Percentiles rank a stretch among this genome's conserved stretches.
Conservation (phyloP, 2,888 invertebrate species). For the Reticulitermes lucifugus region DNA sequence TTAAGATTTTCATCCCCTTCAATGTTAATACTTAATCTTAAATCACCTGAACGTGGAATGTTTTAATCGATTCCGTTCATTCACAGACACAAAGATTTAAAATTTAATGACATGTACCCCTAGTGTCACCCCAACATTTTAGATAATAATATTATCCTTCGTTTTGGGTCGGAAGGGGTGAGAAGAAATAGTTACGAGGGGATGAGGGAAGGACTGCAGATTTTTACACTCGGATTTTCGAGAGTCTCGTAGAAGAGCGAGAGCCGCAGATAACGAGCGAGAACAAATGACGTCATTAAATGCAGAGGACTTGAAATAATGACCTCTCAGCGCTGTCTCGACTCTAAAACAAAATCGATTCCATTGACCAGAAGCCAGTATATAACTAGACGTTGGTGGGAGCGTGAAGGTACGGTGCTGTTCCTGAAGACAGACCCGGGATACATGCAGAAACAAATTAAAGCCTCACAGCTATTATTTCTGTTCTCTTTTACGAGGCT, state of each 20-base stretch:
- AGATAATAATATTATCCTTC: conserved; percentile 24
- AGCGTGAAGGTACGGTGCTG: no score
- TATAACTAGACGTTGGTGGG: conserved; percentile 7
- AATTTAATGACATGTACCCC: conserved; percentile 22
- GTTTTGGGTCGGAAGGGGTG: conserved; percentile 2
- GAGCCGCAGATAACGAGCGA: conserved; percentile 45
- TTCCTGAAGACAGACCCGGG: no score
- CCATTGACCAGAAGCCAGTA: conserved; percentile 44
- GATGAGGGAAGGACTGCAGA: not conserved
- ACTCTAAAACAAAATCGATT: conserved; percentile 47
- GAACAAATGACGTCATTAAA: conserved; percentile 53
- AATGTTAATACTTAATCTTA: not conserved
- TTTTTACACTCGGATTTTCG: conserved; percentile 40
- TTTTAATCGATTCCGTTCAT: conserved; percentile 32
- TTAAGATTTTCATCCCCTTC: not conserved
- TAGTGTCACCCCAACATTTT: conserved; percentile 28
- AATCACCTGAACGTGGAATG: not conserved
- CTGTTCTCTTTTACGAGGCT: no score
- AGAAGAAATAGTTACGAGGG: conserved; percentile 13
- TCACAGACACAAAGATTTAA: not conserved
- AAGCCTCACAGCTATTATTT: no score
- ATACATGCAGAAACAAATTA: no score
- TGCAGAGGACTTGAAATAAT: conserved; percentile 51
- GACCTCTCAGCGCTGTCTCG: conserved; percentile 48
- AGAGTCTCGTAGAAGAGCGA: conserved; percentile 37